Conservation (phyloP, 2,113 vertebrate species). For the Aptenodytes patagonicus region DNA sequence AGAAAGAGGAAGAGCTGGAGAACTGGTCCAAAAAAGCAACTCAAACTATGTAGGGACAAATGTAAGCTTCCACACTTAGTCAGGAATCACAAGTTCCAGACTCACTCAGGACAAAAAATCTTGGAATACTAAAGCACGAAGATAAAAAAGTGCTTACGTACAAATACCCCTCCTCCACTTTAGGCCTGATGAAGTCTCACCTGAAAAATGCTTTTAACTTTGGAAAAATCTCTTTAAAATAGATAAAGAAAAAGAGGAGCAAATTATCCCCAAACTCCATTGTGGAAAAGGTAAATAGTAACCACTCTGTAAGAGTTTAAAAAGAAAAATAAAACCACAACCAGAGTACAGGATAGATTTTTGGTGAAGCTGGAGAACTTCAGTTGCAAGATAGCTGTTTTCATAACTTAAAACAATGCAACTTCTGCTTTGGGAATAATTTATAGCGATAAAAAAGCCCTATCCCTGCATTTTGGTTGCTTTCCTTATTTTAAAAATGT, state of each 20-base stretch:
- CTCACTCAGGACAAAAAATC: background rate
- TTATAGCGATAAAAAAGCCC: background rate
- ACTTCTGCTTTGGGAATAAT: background rate
- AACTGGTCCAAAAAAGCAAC: background rate
- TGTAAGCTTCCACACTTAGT: background rate
- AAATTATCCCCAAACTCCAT: background rate
- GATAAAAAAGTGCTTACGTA: background rate
- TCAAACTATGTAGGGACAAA: background rate
- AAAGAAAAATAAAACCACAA: background rate
- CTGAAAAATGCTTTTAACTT: background rate
- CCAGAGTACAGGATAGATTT: background rate
- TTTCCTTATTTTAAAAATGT: background rate
- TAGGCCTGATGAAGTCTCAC: background rate
- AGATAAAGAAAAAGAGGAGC: background rate
- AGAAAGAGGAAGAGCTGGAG: background rate
- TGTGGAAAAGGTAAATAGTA: background rate
- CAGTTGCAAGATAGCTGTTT: background rate
- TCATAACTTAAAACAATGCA: background rate
- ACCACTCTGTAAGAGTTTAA: background rate
- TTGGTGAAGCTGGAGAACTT: background rate
- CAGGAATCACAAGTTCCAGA: background rate
- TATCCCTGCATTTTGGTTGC: background rate
- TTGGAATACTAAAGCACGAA: background rate
- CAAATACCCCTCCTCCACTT: background rate
- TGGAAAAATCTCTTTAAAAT: background rate